Evolutionary conservation across 2,888 invertebrate species (phyloP), one percentile per base, ranked within the genome.

Genomic region (Cetonia aurata): DNA sequence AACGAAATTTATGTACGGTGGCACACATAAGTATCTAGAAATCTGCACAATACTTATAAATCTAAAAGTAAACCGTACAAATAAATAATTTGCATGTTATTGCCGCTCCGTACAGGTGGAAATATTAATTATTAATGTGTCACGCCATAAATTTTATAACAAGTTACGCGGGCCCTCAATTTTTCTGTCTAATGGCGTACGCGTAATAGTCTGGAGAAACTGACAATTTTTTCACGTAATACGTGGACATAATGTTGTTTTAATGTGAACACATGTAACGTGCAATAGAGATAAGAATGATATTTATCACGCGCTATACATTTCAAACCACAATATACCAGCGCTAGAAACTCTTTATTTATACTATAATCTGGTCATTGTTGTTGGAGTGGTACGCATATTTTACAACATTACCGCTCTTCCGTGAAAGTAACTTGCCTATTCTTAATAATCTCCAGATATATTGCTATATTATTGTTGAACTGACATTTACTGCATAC

Each of bases 401-500:
- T 56, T 73, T 74, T 73, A 74, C 73, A 69, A 72, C 68, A 59
- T 71, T 69, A 71, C 69, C 67, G 68, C 72, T 79, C 80, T 80
- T 80, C 80, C 79, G 80, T 80, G 80, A 80, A 80, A 80, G 80
- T 80, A 78, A 76, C 76, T 76, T 75, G 78, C 77, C 79, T 77
- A 78, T 80, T 79, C 77, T 76, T 75, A 80, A 78, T 80, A 79
- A 79, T 80, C 78, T 74, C 66, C 57, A 70, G 67, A 74, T 77
- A 77, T 77, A 73, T 75, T 71, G 73, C 71, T 73, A 72, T 75
- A 77, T 77, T 77, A 77, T 78, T 73, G 76, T 77, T 71, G 74
- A 72, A 75, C 72, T 73, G 71, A 73, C 75, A 56, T 69, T 70
- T 70, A 72, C 72, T 67, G 67, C 71, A 72, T 75, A 70, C 73